Conservation (phyloP, 2,888 invertebrate species). For the Drosophila engyochracea region DNA sequence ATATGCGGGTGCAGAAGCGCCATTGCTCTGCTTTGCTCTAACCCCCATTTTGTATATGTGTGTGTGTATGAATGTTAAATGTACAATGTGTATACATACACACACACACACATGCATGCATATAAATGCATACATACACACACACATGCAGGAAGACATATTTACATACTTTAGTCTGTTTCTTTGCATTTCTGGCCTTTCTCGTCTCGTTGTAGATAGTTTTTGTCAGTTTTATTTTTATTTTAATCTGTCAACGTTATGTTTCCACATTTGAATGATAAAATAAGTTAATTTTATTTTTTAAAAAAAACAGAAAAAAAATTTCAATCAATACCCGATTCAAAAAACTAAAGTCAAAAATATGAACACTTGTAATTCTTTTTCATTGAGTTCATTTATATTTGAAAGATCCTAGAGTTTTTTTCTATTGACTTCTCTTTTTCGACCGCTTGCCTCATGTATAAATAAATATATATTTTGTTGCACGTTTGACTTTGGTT, state of each 20-base stretch:
- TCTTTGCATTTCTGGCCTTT: background rate
- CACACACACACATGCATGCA: background rate
- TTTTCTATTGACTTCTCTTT: background rate
- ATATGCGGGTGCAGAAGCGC: slow-evolving; percentile 39
- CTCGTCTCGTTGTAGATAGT: background rate
- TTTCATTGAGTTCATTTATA: background rate
- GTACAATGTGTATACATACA: background rate
- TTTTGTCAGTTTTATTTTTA: background rate
- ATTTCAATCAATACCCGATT: background rate
- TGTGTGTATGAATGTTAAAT: background rate
- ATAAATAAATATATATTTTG: background rate
- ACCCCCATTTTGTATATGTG: slow-evolving; percentile 24
- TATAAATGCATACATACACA: background rate
- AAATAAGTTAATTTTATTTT: background rate
- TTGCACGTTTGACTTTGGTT: background rate
- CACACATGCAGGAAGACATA: background rate
- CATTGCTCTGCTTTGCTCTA: slow-evolving; percentile 31
- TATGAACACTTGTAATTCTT: background rate
- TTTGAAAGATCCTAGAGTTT: background rate
- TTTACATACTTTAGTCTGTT: background rate
- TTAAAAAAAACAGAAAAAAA: background rate
- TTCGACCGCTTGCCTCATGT: background rate
- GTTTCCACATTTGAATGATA: background rate
- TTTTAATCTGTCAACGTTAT: background rate
- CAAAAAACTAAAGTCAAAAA: background rate